A percentile compares a stretch with the other conserved stretches of the same genome.
phyloP scores from a whole-genome alignment of 1,140 invertebrate species.

The Mamestra configurata region DNA sequence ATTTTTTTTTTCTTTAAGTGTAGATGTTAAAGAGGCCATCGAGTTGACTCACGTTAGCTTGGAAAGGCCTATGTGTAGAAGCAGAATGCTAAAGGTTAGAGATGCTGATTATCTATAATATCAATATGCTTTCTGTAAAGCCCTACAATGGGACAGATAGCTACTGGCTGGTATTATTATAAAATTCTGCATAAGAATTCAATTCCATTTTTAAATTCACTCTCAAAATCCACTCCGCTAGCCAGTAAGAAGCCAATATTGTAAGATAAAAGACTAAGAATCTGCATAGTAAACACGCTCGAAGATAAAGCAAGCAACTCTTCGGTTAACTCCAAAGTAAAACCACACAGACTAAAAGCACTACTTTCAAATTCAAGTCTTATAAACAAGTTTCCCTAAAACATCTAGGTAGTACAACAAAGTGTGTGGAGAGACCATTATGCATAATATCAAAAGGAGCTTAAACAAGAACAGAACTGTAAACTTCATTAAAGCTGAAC shows the following conservation, averaged over 20 bases:
- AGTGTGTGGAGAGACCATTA: slow-evolving; percentile 22
- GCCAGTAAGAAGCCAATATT: slow-evolving; percentile 17
- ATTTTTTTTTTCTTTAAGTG: no score
- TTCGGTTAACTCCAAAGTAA: slow-evolving; percentile 5
- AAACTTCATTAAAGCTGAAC: slow-evolving; percentile 26
- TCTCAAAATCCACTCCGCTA: background rate
- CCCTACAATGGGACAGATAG: no score
- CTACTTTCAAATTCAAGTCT: slow-evolving; percentile 11
- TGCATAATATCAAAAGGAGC: slow-evolving; percentile 34
- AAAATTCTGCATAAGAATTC: slow-evolving; percentile 2
- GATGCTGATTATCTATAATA: no score
- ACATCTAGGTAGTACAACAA: background rate
- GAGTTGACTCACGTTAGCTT: no score
- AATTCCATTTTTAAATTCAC: background rate
- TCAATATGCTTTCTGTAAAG: no score
- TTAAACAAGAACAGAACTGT: slow-evolving; percentile 31
- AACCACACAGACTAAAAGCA: slow-evolving; percentile 22
- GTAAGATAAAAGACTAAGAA: slow-evolving; percentile 31
- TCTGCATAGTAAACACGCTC: slow-evolving; percentile 21
- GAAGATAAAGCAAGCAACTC: slow-evolving; percentile 5
- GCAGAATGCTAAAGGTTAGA: no score
- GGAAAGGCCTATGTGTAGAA: no score
- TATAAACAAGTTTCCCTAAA: slow-evolving; percentile 24
- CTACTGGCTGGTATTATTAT: no score
- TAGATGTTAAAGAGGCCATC: no score